Evolutionary conservation across 2,113 vertebrate species (phyloP).

Genomic region (Istiophorus platypterus): DNA sequence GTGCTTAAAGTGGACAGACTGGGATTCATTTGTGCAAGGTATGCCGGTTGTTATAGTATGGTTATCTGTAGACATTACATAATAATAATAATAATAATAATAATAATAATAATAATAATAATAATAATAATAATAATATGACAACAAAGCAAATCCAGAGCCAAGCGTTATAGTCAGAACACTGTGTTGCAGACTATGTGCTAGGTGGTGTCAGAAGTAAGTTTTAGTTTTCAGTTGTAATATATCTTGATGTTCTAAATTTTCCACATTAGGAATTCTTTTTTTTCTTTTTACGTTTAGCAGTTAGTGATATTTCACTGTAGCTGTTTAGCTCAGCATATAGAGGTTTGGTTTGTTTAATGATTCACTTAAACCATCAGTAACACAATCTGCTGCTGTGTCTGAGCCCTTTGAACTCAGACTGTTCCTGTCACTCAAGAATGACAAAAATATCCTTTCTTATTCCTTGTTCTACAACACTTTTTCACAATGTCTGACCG

Average conservation of each 20-base stretch:
- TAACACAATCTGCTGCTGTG: slow-evolving; percentile 73
- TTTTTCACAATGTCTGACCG: slow-evolving; percentile 29
- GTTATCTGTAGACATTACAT: slow-evolving; percentile 38
- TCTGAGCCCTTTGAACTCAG: slow-evolving; percentile 81
- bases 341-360: slow-evolving; percentile 68
- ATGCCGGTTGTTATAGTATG: background rate
- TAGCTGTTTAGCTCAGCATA: slow-evolving; percentile 37
- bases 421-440: slow-evolving; percentile 77
- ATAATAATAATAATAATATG: too few relatives aligned
- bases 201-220: background rate
- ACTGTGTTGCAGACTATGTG: background rate
- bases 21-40: slow-evolving; percentile 12
- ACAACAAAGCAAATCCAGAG: slow-evolving; percentile 24
- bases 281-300: background rate
- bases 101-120: too few relatives aligned
- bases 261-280: background rate
- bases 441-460: slow-evolving; percentile 71
- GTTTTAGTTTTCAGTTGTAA: background rate
- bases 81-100: too few relatives aligned
- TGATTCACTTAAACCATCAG: slow-evolving; percentile 76
- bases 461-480: slow-evolving; percentile 33
- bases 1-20: background rate
- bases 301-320: slow-evolving; percentile 11
- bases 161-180: background rate
- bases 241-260: background rate